Evolutionary conservation across 2,113 vertebrate genomes (phyloP).

Genomic region (Hemiprocne comata): DNA sequence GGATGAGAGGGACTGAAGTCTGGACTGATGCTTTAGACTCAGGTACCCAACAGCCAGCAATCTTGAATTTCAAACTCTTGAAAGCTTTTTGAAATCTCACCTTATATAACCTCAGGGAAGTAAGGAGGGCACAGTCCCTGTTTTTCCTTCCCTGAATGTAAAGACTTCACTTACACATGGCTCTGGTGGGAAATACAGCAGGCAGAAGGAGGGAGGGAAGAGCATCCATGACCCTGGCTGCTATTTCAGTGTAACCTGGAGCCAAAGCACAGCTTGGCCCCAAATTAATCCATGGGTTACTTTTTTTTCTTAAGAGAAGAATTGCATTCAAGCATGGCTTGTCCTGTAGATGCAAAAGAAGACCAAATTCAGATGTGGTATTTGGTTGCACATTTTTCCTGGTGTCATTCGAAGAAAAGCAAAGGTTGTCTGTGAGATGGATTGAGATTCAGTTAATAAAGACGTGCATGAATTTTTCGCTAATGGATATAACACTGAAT

Average conservation of each 20-base stretch:
- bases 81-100: background rate
- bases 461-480: background rate
- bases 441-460: slow-evolving; percentile 1
- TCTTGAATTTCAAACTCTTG: background rate
- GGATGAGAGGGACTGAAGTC: accelerated
- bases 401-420: background rate
- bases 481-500: slow-evolving; percentile 52
- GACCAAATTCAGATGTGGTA: background rate
- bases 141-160: background rate
- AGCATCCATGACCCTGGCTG: background rate
- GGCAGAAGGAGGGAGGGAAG: background rate
- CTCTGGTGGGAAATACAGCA: background rate
- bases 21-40: background rate
- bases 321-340: background rate
- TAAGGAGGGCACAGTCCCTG: background rate
- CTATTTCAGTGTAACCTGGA: background rate
- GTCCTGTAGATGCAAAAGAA: background rate
- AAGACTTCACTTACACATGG: background rate
- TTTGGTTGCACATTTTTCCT: slow-evolving; percentile 13
- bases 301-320: background rate
- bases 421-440: background rate
- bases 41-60: background rate
- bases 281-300: background rate
- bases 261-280: background rate
- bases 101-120: background rate